phyloP scores from a whole-genome alignment of 2,888 invertebrate genomes.

The Orthosia cruda region DNA sequence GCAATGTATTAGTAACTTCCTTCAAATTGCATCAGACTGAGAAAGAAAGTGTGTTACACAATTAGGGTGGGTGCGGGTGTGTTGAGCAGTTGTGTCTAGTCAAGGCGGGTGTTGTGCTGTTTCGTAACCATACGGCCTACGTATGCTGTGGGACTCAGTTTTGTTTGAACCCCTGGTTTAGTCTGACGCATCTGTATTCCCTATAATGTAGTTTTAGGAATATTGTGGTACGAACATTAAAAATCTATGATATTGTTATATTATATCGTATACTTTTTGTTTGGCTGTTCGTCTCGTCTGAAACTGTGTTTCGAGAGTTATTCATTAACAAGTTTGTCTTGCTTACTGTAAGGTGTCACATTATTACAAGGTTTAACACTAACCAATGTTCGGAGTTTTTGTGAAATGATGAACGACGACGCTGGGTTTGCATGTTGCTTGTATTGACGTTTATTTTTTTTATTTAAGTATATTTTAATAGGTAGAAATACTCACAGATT shows the following conservation, averaged over 20 bases:
- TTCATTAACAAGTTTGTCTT: conserved; percentile 48
- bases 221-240: conserved; percentile 7
- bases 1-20: neutral
- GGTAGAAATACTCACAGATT: conserved; percentile 16
- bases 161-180: conserved; percentile 61
- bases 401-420: conserved; percentile 24
- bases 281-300: conserved; percentile 30
- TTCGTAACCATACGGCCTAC: conserved; percentile 76
- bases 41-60: neutral
- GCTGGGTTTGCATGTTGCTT: conserved; percentile 60
- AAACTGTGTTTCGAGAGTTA: conserved; percentile 24
- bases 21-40: neutral
- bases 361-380: conserved; percentile 12
- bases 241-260: neutral
- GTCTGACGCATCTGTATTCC: conserved; percentile 45
- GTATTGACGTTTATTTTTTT: conserved; percentile 16
- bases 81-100: conserved; percentile 82
- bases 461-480: conserved; percentile 25
- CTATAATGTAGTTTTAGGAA: conserved; percentile 49
- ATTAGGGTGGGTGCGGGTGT: conserved; percentile 69
- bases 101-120: conserved; percentile 63
- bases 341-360: conserved; percentile 44
- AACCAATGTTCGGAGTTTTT: conserved; percentile 32
- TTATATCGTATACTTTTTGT: conserved; percentile 17
- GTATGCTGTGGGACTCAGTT: conserved; percentile 81